Base-by-base conservation (phyloP, 2,888 invertebrate genomes). In the Criorhina ranunculi region DNA sequence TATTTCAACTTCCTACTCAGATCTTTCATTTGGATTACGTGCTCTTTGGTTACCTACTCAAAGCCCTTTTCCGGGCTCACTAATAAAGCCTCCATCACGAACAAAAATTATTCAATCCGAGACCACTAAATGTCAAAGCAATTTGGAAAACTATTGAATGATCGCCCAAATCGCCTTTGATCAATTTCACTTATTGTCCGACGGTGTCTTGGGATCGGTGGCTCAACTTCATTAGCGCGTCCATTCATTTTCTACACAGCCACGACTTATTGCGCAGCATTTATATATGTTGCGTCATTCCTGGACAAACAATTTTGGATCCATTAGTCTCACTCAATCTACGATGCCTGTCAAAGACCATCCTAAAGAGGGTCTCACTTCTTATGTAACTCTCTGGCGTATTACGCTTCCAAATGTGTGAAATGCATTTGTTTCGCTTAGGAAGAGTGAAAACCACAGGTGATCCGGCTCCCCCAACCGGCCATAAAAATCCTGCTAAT, bases 401-500 rank as follows among this genome's bases (percentile, higher is more conserved):
- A 42, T 19, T 44, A 12, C 40, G 15, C 19, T 19, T 11, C 15
- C 62, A 24, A 24, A 51, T 53, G 64, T 66, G 81, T 76, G 57
- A 51, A 53, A 64, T 66, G 64, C 51, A 66, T 67, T 46, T 8
- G 12, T 44, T 53, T 19, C 57, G 31, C 35, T 35, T 8, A 12
- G 40, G 4, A n/a, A 5, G 0, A 49, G 17, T 12, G 51, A 60
- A 37, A 37, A 24, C 15, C 40, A 31, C 12, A 11, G 12, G 44
- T 19, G 15, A 0, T 3, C 17, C 33, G 42, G 9, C 11, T 6
- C 37, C 17, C 3, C 8, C 12, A n/a, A 51, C 49, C 37, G 44
- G 42, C 42, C 55, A 49, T 53, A 77, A 42, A 60, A 77, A 62
- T 62, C 9, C 51, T 7, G 19, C 66, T 72, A 66, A 77, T 66